Base-by-base conservation (phyloP, 2,888 invertebrate genomes). In the Epinotia nisella region DNA sequence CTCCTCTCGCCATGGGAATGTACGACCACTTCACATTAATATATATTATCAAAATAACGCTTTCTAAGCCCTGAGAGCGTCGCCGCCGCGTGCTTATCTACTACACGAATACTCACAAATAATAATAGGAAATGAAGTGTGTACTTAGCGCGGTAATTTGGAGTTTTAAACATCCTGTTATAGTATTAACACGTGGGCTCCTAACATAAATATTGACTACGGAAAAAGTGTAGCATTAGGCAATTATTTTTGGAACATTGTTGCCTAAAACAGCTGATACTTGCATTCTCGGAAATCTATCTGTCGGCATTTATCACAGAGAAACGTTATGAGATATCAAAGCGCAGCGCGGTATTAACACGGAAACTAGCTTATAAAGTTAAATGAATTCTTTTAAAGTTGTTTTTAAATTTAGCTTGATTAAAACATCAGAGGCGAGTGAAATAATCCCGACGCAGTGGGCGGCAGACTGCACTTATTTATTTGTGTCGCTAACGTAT, bases 161-260 rank as follows among this genome's bases (percentile, higher is more conserved):
- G 82, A 82, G 83, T 87, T 89, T 87, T 80, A 91, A 92, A 92
- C 92, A 92, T 92, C 92, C 93, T 90, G 92, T 86, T 86, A 79
- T 82, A 86, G 80, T 84, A 84, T 87, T 89, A 89, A 90, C 92
- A 92, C 90, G 87, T 91, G 92, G 85, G 81, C 76, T 75, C 76
- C 78, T 87, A 85, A 83, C 83, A 83, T 91, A 92, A 92, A 93
- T 88, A 91, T 88, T 88, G 85, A 87, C 81, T 83, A 81, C 77
- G 82, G 83, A 86, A 88, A 86, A 90, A 86, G 80, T 83, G 78
- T 81, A 83, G 84, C 76, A 85, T 85, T 83, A 87, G 84, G 81
- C 81, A 83, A 85, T 87, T 86, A 84, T 89, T 87, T 88, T 87
- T 86, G 87, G 84, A 64, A 71, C 65, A 74, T 76, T 75, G 70